Evolutionary conservation across 2,888 invertebrate genomes (phyloP).

Genomic region (Junonia oenone): DNA sequence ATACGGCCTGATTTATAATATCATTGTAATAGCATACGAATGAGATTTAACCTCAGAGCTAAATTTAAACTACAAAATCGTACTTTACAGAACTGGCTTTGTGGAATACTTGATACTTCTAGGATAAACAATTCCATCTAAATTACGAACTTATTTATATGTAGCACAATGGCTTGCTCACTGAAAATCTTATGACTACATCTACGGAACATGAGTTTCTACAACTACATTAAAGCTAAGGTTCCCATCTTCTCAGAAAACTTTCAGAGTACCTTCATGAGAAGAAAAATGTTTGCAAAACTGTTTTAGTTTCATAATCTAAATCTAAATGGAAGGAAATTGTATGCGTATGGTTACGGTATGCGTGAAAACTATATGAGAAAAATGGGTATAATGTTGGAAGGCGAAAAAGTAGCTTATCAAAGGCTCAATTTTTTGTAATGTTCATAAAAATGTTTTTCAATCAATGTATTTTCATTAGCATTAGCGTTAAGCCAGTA

Average conservation of each 20-base stretch:
- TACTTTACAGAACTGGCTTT: constrained; percentile 57
- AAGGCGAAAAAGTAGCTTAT: constrained; percentile 48
- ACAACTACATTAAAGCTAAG: constrained; percentile 71
- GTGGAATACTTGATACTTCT: constrained; percentile 49
- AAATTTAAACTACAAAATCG: constrained; percentile 50
- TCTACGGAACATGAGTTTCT: constrained; percentile 63
- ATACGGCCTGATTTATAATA: constrained; percentile 29
- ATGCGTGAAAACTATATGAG: constrained; percentile 62
- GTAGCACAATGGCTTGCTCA: constrained; percentile 53
- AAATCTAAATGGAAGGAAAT: constrained; percentile 61
- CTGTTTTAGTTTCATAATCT: constrained; percentile 59
- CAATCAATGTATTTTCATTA: constrained; percentile 30
- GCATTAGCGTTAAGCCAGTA: constrained; percentile 57
- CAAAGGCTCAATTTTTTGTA: constrained; percentile 39
- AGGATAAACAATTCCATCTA: constrained; percentile 42
- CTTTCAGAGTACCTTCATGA: constrained; percentile 75
- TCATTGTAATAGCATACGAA: constrained; percentile 44
- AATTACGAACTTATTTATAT: constrained; percentile 44
- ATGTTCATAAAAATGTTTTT: constrained; percentile 24
- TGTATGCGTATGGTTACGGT: constrained; percentile 37
- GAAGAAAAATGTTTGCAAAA: constrained; percentile 80
- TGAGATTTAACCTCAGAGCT: constrained; percentile 46
- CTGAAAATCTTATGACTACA: constrained; percentile 63
- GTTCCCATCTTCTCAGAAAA: constrained; percentile 74
- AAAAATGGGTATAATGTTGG: constrained; percentile 50